Conservation (phyloP, 2,888 invertebrate species). For the Panopea generosa region DNA sequence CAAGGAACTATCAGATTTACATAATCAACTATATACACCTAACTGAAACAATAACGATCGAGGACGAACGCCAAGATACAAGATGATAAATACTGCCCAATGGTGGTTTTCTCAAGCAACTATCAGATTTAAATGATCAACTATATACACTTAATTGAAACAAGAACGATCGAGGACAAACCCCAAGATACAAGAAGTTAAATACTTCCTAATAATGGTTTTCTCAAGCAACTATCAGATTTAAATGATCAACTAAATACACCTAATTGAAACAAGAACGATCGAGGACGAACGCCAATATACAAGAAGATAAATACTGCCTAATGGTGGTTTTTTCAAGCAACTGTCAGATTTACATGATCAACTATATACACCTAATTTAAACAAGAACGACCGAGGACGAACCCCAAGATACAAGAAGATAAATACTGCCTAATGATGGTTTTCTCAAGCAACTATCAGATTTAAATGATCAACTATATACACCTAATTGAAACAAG, state of each 20-base stretch:
- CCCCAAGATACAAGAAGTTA: too few relatives aligned
- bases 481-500: too few relatives aligned
- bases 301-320: slow-evolving; percentile 86
- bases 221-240: too few relatives aligned
- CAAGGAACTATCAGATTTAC: slow-evolving; percentile 78
- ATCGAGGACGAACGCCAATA: too few relatives aligned
- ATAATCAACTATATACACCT: slow-evolving; percentile 44
- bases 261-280: too few relatives aligned
- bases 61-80: too few relatives aligned
- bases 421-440: slow-evolving; percentile 86
- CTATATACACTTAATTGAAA: too few relatives aligned
- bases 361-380: too few relatives aligned
- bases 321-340: slow-evolving; percentile 86
- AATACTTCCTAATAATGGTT: slow-evolving; percentile 86
- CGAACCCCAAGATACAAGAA: slow-evolving; percentile 81
- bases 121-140: slow-evolving; percentile 71
- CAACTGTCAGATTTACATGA: slow-evolving; percentile 77
- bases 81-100: slow-evolving; percentile 86
- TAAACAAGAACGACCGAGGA: slow-evolving; percentile 85
- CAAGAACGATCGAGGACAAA: too few relatives aligned
- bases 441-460: slow-evolving; percentile 85
- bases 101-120: slow-evolving; percentile 85
- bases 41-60: too few relatives aligned
- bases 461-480: slow-evolving; percentile 68
- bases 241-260: too few relatives aligned